Evolutionary conservation across 1,140 invertebrate species (phyloP).

Genomic region (Bombus cullumanus): DNA sequence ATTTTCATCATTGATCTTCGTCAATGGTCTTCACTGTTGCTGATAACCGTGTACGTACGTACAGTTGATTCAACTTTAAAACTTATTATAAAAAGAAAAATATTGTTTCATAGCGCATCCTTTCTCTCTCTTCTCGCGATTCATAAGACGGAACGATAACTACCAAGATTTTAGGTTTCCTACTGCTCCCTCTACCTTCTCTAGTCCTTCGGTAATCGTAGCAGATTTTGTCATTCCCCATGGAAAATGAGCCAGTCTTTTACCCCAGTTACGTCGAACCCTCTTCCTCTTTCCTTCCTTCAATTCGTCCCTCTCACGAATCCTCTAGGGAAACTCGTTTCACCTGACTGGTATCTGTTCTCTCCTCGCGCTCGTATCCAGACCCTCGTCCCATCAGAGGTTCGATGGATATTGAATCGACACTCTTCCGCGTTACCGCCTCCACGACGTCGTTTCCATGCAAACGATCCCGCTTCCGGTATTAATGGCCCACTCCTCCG

Average conservation of each 20-base stretch:
- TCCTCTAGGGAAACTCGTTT: constrained; percentile 16
- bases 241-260: constrained; percentile 21
- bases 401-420: constrained; percentile 52
- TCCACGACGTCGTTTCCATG: constrained; percentile 49
- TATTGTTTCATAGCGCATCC: neutral
- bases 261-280: neutral
- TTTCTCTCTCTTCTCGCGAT: neutral
- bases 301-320: neutral
- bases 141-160: neutral
- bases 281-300: neutral
- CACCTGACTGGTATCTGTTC: constrained; percentile 18
- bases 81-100: neutral
- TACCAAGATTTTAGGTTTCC: neutral
- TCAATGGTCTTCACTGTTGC: too few relatives aligned
- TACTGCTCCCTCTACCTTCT: neutral
- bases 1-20: too few relatives aligned
- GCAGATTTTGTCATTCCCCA: constrained; percentile 15
- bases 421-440: constrained; percentile 18
- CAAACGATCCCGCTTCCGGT: constrained; percentile 43
- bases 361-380: neutral
- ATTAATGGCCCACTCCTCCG: constrained; percentile 17
- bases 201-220: constrained; percentile 6
- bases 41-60: too few relatives aligned
- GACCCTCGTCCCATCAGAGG: constrained; percentile 9
- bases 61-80: too few relatives aligned